Base-by-base conservation (phyloP, 2,797 vertebrate genomes). In the Melanotaenia parkinsoni region DNA sequence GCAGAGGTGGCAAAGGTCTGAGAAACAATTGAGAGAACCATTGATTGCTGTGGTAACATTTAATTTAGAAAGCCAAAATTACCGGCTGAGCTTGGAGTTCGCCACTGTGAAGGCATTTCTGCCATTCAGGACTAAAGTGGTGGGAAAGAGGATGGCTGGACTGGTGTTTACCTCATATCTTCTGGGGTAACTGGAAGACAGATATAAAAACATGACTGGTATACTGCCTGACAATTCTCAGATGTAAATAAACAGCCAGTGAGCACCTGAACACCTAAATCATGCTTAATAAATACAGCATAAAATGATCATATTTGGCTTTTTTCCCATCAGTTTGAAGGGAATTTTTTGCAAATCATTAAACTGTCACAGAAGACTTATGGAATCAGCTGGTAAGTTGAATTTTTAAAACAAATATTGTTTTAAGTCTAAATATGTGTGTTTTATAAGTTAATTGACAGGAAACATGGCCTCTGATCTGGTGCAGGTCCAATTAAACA, bases 41-140 rank as follows among this genome's bases (percentile, higher is more conserved):
- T 72, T 59, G 51, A 86, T 73, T 51, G 33, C 1, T 10, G 57
- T 45, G 18, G 45, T 76, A 71, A 40, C 12, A 68, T 69, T 79
- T 63, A 51, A 33, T 74, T 82, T 56, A 47, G 5, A 74, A 37
- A 26, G 30, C 2, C 7, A 35, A 66, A 73, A 72, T 60, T 90
- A 94, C 94, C 94, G 92, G 92, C 80, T 88, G 61, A 87, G 74
- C 69, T 88, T 92, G 85, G 77, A 88, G 76, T 69, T 85, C 40
- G 91, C 87, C 3, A 79, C 76, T 2, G 88, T 76, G 58, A 92
- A 81, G 33, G 65, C 66, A 70, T 85, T 88, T 79, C 85, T 92
- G 64, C 86, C 92, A 28, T 79, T 89, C 40, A 92, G 80, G 56
- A 88, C 82, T 14, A 92, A 81, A 62, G 79, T 32, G 50, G 91